Base-by-base conservation (phyloP, 2,888 invertebrate species). In the Platerodrilus igneus region DNA sequence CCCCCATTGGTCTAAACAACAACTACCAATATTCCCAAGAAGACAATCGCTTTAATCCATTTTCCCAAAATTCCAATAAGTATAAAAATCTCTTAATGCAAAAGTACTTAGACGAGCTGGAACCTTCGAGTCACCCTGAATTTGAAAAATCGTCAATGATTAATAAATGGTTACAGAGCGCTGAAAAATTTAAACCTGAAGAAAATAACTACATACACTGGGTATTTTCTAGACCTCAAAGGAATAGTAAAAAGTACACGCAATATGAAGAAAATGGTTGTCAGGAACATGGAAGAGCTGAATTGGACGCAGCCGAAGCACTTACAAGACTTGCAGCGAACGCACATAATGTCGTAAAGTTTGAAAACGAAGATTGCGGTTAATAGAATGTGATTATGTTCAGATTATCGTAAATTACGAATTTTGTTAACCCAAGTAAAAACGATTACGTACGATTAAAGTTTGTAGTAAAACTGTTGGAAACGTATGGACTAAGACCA, bases 261-360 rank as follows among this genome's bases (percentile, higher is more conserved):
- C 45, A 41, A 32, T 37, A 39, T 18, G 41, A 41, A 20, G 51
- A 49, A 23, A 27, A 37, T 26, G 55, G 55, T 11, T 15, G 16
- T 6, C 48, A 50, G 10, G 67, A 67, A 34, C 81, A 83, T 59
- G 82, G 79, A 35, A 75, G 78, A 52, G 83, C 84, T 57, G 85
- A 86, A 59, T 71, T 86, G 13, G 85, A 85, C 58, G 85, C 85
- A 0, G 85, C 85, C 1, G 83, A 84, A 46, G 83, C 85, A 0
- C 67, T 86, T 4, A 83, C 85, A 1, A 76, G 77, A 34, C 65
- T 86, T 44, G 83, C 83, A 2, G n/a, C n/a, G n/a, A 66, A 63
- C 53, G 57, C 63, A 4, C 50, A 57, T 44, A 33, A 46, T n/a
- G 29, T 34, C 18, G 28, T 17, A 9, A 10, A 17, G n/a, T 28